phyloP scores from a whole-genome alignment of 2,888 invertebrate species.

The Camptogramma bilineatum region DNA sequence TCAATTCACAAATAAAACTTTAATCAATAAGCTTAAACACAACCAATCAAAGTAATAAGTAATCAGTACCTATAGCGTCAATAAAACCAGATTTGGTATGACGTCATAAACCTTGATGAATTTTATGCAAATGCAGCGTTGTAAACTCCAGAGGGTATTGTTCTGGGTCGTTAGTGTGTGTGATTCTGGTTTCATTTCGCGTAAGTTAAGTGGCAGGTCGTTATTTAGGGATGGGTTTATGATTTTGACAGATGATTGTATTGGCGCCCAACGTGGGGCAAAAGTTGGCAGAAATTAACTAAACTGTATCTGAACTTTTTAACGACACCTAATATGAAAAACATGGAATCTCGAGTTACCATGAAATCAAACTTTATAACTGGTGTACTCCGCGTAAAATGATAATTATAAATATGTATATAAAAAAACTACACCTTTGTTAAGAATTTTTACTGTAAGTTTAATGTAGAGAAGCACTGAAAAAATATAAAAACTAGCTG shows the following conservation, averaged over 20 bases:
- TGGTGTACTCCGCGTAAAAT: too few species aligned
- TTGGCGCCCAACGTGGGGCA: conserved; percentile 19
- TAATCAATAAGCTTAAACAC: not conserved
- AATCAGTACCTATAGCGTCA: conserved; percentile 35
- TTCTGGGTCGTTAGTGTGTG: conserved; percentile 47
- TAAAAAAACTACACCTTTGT: too few species aligned
- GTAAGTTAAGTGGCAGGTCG: conserved; percentile 29
- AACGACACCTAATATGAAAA: not conserved
- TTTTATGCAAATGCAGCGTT: conserved; percentile 63
- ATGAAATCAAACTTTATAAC: too few species aligned
- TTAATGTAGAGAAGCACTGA: too few species aligned
- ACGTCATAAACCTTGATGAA: conserved; percentile 60
- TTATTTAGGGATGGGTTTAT: conserved; percentile 42
- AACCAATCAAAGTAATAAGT: conserved; percentile 13
- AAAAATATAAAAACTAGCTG: too few species aligned
- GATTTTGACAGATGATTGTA: conserved; percentile 17
- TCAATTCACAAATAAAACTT: not conserved
- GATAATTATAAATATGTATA: too few species aligned
- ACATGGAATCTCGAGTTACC: too few species aligned
- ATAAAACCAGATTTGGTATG: conserved; percentile 51
- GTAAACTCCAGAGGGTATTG: conserved; percentile 53
- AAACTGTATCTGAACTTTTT: not conserved
- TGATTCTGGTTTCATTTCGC: conserved; percentile 35
- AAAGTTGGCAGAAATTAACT: not conserved
- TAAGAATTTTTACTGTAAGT: too few species aligned